Conservation (phyloP, 92 coral and sea anemone species). For the Epizoanthus rinbou region DNA sequence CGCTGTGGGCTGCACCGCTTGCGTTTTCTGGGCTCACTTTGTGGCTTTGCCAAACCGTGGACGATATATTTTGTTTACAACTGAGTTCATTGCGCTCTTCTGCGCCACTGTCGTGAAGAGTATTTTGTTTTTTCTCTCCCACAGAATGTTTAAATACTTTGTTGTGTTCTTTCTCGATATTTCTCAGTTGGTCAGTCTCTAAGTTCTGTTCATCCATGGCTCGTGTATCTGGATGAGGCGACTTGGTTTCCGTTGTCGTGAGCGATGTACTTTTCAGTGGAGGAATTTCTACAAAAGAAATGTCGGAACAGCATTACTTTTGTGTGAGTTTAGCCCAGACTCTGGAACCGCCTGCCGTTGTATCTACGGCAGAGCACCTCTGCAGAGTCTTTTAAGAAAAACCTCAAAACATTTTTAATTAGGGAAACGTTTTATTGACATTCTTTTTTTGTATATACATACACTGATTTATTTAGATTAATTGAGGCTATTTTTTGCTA, state of each 20-base stretch:
- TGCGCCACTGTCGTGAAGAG: not conserved
- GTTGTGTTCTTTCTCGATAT: not conserved
- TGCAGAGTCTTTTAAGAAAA: too few species aligned
- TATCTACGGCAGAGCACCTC: too few species aligned
- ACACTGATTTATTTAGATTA: too few species aligned
- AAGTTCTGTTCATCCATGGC: not conserved
- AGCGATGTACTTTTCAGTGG: not conserved
- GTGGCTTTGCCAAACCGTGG: not conserved
- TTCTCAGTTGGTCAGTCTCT: not conserved
- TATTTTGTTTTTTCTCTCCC: not conserved
- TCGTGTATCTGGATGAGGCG: not conserved
- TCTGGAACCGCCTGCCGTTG: too few species aligned
- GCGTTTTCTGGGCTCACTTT: not conserved
- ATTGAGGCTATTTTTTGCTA: too few species aligned
- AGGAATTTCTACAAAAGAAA: conserved; percentile 12
- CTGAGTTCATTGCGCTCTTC: conserved; percentile 2
- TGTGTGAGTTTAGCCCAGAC: too few species aligned
- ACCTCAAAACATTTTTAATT: too few species aligned
- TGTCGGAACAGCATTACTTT: not conserved
- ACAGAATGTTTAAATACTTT: not conserved
- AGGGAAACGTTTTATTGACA: too few species aligned
- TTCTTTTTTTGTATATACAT: too few species aligned
- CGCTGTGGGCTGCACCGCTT: not conserved
- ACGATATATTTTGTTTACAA: not conserved
- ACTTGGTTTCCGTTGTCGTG: not conserved